Evolutionary conservation across 2,797 vertebrate genomes (phyloP).

Genomic region (Urocyon cinereoargenteus): DNA sequence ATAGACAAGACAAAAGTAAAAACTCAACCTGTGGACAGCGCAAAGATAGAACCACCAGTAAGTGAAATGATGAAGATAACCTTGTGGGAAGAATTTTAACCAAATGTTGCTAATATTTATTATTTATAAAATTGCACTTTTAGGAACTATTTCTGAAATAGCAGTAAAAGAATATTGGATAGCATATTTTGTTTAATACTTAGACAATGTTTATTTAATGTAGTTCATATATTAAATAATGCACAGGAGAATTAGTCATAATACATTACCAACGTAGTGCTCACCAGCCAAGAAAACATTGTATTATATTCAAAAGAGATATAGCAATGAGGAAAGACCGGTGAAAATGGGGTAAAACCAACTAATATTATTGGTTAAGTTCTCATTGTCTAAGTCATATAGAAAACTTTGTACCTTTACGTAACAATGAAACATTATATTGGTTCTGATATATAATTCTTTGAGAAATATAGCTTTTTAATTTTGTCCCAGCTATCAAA

Average conservation of each 20-base stretch:
- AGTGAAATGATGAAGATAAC: constrained; percentile 81
- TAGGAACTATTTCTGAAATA: constrained; percentile 48
- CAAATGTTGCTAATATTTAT: constrained; percentile 27
- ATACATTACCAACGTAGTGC: background rate
- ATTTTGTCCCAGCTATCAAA: background rate
- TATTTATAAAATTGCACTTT: constrained; percentile 33
- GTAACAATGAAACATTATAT: background rate
- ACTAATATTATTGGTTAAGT: background rate
- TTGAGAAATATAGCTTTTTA: constrained; percentile 16
- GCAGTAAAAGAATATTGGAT: background rate
- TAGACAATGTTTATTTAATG: constrained; percentile 33
- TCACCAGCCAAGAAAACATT: background rate
- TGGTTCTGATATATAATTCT: background rate
- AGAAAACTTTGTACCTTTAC: background rate
- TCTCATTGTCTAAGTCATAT: constrained; percentile 25
- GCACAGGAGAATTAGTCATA: constrained; percentile 24
- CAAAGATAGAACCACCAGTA: constrained; percentile 93
- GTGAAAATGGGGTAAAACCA: constrained; percentile 17
- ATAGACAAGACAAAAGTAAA: constrained; percentile 96
- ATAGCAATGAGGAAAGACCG: background rate
- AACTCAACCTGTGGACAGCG: constrained; percentile 88
- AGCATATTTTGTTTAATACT: constrained; percentile 9
- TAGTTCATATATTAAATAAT: constrained; percentile 30
- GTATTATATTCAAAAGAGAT: constrained; percentile 26
- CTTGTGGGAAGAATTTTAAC: background rate